Conservation (phyloP, 1,140 invertebrate species). For the Hermetia illucens region DNA sequence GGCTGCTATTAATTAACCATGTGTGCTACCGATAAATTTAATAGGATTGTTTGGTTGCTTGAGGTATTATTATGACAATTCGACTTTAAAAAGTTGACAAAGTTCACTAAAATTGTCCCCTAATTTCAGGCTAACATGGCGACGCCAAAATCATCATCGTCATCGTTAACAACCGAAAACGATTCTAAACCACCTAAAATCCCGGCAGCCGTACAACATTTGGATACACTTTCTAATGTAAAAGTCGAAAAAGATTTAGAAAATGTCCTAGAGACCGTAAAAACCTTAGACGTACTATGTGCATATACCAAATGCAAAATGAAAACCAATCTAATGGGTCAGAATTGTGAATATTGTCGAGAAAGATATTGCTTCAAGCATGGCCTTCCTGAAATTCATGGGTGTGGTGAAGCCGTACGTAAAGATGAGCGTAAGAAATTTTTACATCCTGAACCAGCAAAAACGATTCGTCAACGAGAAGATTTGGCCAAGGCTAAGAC, state of each 20-base stretch:
- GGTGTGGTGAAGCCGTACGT: slow-evolving; percentile 21
- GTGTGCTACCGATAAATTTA: too few species aligned
- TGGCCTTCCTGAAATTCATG: slow-evolving; percentile 24
- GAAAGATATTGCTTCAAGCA: slow-evolving; percentile 28
- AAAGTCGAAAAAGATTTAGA: slow-evolving; percentile 22
- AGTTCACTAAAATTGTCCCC: too few species aligned
- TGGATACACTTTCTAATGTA: too few species aligned
- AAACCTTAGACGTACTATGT: slow-evolving; percentile 23
- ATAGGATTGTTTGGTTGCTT: too few species aligned
- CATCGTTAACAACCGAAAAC: too few species aligned
- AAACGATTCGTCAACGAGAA: slow-evolving; percentile 19
- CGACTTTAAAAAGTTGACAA: too few species aligned
- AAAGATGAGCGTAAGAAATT: slow-evolving; percentile 23
- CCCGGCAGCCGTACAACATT: too few species aligned
- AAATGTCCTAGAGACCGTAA: slow-evolving; percentile 24
- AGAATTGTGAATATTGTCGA: slow-evolving; percentile 17
- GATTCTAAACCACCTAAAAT: too few species aligned
- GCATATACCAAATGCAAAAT: slow-evolving; percentile 22
- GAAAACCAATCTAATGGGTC: slow-evolving; percentile 27
- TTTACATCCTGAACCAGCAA: slow-evolving; percentile 20
- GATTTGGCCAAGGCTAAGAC: slow-evolving; percentile 24
- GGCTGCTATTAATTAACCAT: too few species aligned
- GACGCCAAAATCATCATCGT: too few species aligned
- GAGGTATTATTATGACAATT: too few species aligned
- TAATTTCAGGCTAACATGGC: too few species aligned